These are phyloP conservation scores for Bolinopsis microptera DNA, from an alignment of 37 sponge, comb jelly and placozoan species.

Conservation along the genomic window DNA sequence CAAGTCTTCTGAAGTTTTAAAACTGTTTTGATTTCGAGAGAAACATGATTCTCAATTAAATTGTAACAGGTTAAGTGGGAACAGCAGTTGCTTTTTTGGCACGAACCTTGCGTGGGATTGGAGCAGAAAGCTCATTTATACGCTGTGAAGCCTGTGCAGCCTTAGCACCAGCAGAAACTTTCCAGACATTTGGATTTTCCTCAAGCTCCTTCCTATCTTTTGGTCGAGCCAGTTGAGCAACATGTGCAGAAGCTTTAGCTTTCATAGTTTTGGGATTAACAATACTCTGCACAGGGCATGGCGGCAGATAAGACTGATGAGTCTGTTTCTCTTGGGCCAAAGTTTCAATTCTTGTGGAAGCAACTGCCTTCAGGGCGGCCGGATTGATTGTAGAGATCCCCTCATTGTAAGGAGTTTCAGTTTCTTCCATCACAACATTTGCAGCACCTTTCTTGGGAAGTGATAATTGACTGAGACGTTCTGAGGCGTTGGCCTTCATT, in stretches of 20 bases:
- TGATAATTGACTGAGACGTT: background rate
- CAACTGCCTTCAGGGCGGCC: slow-evolving; percentile 37
- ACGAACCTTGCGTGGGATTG: slow-evolving; percentile 52
- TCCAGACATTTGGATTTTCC: slow-evolving; percentile 56
- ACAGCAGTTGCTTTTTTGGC: background rate
- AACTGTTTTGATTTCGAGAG: too few relatives aligned
- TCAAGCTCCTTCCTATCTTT: slow-evolving; percentile 64
- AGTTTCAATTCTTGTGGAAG: background rate
- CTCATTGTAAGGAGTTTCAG: slow-evolving; percentile 5
- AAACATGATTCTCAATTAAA: too few relatives aligned
- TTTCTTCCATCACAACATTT: background rate
- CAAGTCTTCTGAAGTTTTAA: too few relatives aligned
- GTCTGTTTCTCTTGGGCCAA: slow-evolving; percentile 53
- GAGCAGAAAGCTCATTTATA: background rate
- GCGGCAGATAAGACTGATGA: slow-evolving; percentile 37
- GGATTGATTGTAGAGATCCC: slow-evolving; percentile 9
- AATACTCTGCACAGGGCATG: slow-evolving; percentile 58
- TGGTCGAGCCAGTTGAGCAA: slow-evolving; percentile 31
- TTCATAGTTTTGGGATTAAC: slow-evolving; percentile 59
- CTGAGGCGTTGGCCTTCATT: background rate
- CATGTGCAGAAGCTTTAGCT: slow-evolving; percentile 62
- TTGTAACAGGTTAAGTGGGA: background rate
- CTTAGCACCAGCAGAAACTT: slow-evolving; percentile 45
- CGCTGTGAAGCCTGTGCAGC: slow-evolving; percentile 61
- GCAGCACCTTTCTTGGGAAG: background rate